These are phyloP conservation scores for Pomatorhinus ruficollis DNA, from an alignment of 2,113 vertebrate species.

Conservation along the genomic window DNA sequence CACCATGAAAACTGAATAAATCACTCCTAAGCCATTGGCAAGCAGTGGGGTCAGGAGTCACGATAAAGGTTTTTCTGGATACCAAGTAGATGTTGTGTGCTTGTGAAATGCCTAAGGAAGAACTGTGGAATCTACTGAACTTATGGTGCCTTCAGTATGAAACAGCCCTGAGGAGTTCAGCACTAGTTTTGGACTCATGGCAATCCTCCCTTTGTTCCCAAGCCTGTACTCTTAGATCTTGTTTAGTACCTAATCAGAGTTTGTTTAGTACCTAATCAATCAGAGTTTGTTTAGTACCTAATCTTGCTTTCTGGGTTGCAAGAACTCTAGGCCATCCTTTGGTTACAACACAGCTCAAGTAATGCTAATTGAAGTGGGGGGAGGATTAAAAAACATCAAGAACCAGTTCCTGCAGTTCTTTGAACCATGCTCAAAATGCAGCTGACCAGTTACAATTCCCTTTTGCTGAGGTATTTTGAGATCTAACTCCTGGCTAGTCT, in stretches of 20 bases:
- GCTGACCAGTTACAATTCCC: background rate
- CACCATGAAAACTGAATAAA: background rate
- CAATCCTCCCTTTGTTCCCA: background rate
- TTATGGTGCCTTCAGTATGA: background rate
- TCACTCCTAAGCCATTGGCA: background rate
- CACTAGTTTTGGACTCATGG: background rate
- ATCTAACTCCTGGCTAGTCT: background rate
- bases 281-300: background rate
- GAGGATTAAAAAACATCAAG: background rate
- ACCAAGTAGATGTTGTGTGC: background rate
- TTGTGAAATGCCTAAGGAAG: background rate
- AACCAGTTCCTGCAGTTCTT: background rate
- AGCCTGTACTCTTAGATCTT: background rate
- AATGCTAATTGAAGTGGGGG: background rate
- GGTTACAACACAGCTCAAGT: background rate
- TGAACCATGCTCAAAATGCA: background rate
- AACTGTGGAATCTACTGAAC: background rate
- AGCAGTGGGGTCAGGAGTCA: background rate
- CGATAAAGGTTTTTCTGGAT: background rate
- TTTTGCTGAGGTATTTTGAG: constrained; percentile 13
- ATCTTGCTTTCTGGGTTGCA: background rate
- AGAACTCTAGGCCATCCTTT: background rate
- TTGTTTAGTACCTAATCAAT: background rate
- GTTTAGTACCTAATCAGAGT: background rate
- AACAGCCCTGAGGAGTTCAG: background rate